phyloP scores from a whole-genome alignment of 2,113 vertebrate species.

The Mirza zaza region DNA sequence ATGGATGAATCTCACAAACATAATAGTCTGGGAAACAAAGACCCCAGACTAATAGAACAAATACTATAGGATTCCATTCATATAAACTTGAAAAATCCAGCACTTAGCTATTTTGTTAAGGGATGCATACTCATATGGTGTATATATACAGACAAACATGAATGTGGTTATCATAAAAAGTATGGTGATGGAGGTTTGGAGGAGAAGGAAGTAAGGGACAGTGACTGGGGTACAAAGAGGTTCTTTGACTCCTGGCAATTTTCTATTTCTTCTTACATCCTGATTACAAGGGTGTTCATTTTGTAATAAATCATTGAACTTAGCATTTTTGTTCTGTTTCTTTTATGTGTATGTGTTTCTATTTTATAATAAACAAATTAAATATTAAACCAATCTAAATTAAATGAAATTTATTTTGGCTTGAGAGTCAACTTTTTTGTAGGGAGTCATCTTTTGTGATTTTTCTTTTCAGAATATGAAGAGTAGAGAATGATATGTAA shows the following conservation, averaged over 20 bases:
- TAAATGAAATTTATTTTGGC: not conserved
- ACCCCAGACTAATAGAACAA: not conserved
- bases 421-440: not conserved
- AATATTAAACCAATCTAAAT: slow-evolving; percentile 10
- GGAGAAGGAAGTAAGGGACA: not conserved
- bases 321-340: not conserved
- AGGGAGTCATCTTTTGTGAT: not conserved
- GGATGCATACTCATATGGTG: not conserved
- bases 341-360: not conserved
- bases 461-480: slow-evolving; percentile 19
- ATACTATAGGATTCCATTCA: not conserved
- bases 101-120: not conserved
- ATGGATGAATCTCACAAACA: not conserved
- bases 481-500: slow-evolving; percentile 48
- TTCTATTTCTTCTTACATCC: not conserved
- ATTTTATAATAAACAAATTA: not conserved
- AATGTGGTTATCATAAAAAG: not conserved
- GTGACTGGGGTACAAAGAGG: too few species aligned
- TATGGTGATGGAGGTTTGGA: not conserved
- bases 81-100: not conserved
- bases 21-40: not conserved
- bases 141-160: not conserved
- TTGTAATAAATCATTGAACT: slow-evolving; percentile 5
- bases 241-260: not conserved
- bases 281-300: not conserved